phyloP scores from a whole-genome alignment of 2,888 invertebrate genomes.

The Parnassius apollo region DNA sequence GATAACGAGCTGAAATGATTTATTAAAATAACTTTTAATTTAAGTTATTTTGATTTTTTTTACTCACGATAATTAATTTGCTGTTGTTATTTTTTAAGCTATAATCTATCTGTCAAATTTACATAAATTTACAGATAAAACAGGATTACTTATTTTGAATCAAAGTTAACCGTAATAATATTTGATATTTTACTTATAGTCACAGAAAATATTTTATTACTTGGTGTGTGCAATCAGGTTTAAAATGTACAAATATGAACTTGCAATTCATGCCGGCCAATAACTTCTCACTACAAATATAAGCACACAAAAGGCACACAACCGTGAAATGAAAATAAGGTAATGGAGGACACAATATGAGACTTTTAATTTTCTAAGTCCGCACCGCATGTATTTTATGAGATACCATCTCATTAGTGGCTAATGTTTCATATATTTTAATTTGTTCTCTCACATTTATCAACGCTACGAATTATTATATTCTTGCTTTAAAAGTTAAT shows the following conservation, averaged over 20 bases:
- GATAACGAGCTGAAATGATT: too few species aligned
- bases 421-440: constrained; percentile 22
- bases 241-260: constrained; percentile 8
- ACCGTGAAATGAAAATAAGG: constrained; percentile 3
- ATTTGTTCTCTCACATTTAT: constrained; percentile 8
- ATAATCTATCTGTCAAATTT: too few species aligned
- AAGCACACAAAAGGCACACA: constrained; percentile 3
- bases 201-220: not conserved
- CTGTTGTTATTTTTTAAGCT: too few species aligned
- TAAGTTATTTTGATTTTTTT: too few species aligned
- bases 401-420: constrained; percentile 19
- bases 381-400: constrained; percentile 10
- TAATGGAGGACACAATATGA: constrained; percentile 12
- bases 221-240: constrained; percentile 1
- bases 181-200: too few species aligned
- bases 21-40: too few species aligned
- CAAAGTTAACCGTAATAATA: too few species aligned
- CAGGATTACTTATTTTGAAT: too few species aligned
- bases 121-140: too few species aligned
- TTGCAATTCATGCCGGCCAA: constrained; percentile 18
- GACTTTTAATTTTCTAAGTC: constrained; percentile 15
- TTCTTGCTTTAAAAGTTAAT: not conserved
- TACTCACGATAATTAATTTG: too few species aligned
- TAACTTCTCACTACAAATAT: constrained; percentile 15
- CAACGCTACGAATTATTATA: not conserved